These are phyloP conservation scores for Geotrypetes seraphini DNA, from an alignment of 2,797 vertebrate species.

Conservation along the genomic window DNA sequence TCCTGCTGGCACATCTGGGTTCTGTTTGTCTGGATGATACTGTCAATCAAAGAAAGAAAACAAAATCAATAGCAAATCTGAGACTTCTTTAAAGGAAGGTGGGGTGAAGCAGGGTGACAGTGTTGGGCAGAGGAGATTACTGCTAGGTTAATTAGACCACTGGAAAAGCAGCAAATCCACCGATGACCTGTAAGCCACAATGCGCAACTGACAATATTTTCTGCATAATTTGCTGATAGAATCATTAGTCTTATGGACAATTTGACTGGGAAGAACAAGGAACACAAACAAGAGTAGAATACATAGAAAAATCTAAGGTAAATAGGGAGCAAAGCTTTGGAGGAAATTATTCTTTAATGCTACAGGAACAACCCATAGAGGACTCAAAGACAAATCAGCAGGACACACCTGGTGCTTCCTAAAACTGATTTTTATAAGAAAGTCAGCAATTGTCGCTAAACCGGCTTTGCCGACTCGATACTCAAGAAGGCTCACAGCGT, in stretches of 20 bases:
- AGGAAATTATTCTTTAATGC: neutral
- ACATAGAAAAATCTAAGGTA: constrained; percentile 35
- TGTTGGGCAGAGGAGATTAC: constrained; percentile 32
- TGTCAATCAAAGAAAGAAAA: constrained; percentile 47
- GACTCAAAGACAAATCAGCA: no score
- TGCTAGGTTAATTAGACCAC: constrained; percentile 55
- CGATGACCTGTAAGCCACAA: constrained; percentile 56
- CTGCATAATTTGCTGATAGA: constrained; percentile 82
- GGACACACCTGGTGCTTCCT: no score
- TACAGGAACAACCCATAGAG: no score
- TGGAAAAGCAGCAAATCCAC: constrained; percentile 38
- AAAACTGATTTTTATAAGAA: no score
- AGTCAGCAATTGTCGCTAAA: no score
- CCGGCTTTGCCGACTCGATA: no score
- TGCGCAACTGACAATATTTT: constrained; percentile 57
- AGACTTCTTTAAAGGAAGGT: no score
- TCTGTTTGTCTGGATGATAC: constrained; percentile 79
- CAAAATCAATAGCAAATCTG: constrained; percentile 20
- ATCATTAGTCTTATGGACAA: constrained; percentile 69
- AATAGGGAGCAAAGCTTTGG: constrained; percentile 6
- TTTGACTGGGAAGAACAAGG: constrained; percentile 69
- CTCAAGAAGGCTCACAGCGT: no score
- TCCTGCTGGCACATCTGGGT: constrained; percentile 45
- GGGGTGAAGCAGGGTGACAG: constrained; percentile 6
- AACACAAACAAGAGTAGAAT: constrained; percentile 62